Conservation (phyloP, 2,797 vertebrate species). For the Dallia pectoralis region DNA sequence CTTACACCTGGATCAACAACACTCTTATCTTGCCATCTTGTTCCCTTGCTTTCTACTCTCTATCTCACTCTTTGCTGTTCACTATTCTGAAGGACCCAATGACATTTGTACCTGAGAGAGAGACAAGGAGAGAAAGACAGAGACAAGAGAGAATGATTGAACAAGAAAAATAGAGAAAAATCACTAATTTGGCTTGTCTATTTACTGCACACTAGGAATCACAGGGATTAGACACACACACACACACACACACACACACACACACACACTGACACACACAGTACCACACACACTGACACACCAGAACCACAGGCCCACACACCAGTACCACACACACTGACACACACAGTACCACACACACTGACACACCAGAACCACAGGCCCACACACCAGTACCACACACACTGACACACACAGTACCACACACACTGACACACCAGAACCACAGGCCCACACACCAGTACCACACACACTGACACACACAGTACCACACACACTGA, state of each 20-base stretch:
- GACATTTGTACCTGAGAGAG: background rate
- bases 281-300: background rate
- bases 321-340: background rate
- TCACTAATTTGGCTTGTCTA: background rate
- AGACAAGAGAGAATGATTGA: constrained; percentile 40
- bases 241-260: background rate
- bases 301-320: background rate
- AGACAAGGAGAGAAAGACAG: constrained; percentile 31
- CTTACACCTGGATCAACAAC: constrained; percentile 13
- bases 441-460: background rate
- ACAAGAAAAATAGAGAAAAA: constrained; percentile 36
- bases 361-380: background rate
- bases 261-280: background rate
- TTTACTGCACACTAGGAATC: constrained; percentile 46
- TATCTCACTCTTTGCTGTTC: background rate
- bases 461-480: too few species aligned
- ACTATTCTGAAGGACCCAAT: too few species aligned
- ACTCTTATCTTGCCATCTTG: background rate
- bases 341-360: background rate
- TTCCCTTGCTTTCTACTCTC: background rate
- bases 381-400: background rate
- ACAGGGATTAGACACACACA: constrained; percentile 25
- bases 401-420: background rate
- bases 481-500: too few species aligned
- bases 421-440: too few species aligned